Percentiles rank a stretch among this genome's conserved stretches.
phyloP scores from a whole-genome alignment of 2,888 invertebrate species.

The Altica lythri region DNA sequence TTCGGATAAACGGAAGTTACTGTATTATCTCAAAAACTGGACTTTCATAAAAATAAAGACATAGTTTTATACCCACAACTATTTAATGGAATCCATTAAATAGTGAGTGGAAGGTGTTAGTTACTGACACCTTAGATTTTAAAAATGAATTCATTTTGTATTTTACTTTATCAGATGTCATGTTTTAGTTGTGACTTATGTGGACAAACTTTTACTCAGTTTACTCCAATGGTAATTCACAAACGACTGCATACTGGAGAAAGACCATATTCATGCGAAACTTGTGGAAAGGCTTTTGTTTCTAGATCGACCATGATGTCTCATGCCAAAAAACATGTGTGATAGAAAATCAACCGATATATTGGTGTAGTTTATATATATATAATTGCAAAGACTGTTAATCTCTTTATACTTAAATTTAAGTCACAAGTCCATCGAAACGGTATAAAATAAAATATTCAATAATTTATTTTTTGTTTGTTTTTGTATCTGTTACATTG shows the following conservation, averaged over 20 bases:
- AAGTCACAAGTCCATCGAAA: background rate
- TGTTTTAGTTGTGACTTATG: conserved; percentile 64
- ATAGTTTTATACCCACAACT: no score
- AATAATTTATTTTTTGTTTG: no score
- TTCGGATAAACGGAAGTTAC: no score
- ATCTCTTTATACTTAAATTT: background rate
- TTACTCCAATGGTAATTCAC: conserved; percentile 68
- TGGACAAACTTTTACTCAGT: conserved; percentile 67
- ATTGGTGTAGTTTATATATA: background rate
- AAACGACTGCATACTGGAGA: conserved; percentile 67
- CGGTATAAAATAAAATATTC: conserved; percentile 5
- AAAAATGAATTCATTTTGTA: no score
- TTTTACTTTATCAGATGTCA: no score
- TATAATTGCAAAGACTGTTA: conserved; percentile 16
- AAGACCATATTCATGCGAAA: conserved; percentile 65
- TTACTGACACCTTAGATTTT: no score
- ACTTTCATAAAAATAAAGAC: no score
- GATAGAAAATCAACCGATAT: conserved; percentile 9
- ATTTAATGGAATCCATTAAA: no score
- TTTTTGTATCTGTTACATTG: no score
- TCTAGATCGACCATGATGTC: conserved; percentile 65
- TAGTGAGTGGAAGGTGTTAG: no score
- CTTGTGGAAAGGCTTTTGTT: conserved; percentile 63
- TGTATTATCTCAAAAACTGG: no score
- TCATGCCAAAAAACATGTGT: conserved; percentile 61